phyloP scores from a whole-genome alignment of 2,888 invertebrate species.

The Corbicula japonica region DNA sequence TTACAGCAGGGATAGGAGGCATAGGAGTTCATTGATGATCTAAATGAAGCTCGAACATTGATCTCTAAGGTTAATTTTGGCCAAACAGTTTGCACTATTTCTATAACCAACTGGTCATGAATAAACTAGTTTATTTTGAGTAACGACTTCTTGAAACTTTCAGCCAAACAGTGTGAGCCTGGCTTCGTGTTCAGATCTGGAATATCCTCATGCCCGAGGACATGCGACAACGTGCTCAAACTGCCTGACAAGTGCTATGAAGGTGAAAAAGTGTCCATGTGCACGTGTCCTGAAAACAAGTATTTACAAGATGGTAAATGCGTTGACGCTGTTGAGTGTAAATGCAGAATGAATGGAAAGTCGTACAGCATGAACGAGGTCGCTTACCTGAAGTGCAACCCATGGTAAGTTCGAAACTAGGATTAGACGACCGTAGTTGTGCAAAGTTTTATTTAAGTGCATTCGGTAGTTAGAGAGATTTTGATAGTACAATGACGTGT shows the following conservation, averaged over 20 bases:
- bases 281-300: slow-evolving; percentile 93
- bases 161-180: slow-evolving; percentile 58
- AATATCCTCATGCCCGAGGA: slow-evolving; percentile 57
- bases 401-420: slow-evolving; percentile 71
- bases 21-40: too few relatives aligned
- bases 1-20: too few relatives aligned
- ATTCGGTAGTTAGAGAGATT: too few relatives aligned
- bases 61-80: too few relatives aligned
- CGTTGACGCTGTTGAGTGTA: slow-evolving; percentile 71
- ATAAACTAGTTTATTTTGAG: too few relatives aligned
- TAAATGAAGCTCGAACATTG: too few relatives aligned
- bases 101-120: too few relatives aligned
- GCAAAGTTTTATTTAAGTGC: too few relatives aligned
- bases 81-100: too few relatives aligned
- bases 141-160: too few relatives aligned
- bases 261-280: slow-evolving; percentile 91
- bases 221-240: slow-evolving; percentile 54
- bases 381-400: slow-evolving; percentile 75
- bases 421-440: too few relatives aligned
- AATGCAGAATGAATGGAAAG: slow-evolving; percentile 72
- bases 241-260: neutral
- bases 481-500: too few relatives aligned
- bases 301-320: slow-evolving; percentile 72
- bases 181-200: slow-evolving; percentile 57
- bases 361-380: slow-evolving; percentile 66